Base-by-base conservation (phyloP, 1,140 invertebrate genomes). In the Mizuhopecten yessoensis region DNA sequence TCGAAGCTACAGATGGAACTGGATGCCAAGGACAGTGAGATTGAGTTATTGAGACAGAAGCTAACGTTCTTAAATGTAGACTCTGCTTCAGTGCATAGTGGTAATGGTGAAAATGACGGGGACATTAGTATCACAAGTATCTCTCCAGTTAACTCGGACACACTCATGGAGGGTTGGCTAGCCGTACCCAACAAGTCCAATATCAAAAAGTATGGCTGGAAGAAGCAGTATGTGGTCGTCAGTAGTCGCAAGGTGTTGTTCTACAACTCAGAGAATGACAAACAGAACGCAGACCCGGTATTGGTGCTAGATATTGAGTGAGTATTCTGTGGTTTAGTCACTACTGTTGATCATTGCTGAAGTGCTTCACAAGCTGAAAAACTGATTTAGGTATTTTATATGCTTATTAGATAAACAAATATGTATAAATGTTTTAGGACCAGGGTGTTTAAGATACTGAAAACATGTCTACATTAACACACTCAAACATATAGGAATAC, bases 211-310 rank as follows among this genome's bases (percentile, higher is more conserved):
- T 98, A 99, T 96, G 99, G 99, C 34, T 99, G 99, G 99, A 98
- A 98, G 96, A 99, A 99, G 94, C 99, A 99, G 96, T 99, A 98
- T 96, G 99, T 99, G 9, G 99, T 99, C 34, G 99, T 99, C 23
- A 99, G 98, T 29, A 99, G 98, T 91, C 98, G 98, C 95, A 99
- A 99, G 97, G 99, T 99, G 89, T 98, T 99, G 87, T 99, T 99
- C 97, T 99, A 99, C 95, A 99, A 99, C 97, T 98, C 98, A 34
- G 99, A 99, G 96, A 98, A 97, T 94, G 99, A 99, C 95, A 99
- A 99, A 96, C 98, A 98, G 96, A 99, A 99, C 95, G 98, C 98
- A 17, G 98, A 99, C 97, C 99, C 99, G 23, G 98, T 98, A 88
- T 97, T 99, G 95, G 99, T 99, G 95, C 97, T 99, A 93, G 99